These are phyloP conservation scores for Bathynomus jamesi DNA, from an alignment of 1,140 invertebrate genomes.

Conservation along the genomic window DNA sequence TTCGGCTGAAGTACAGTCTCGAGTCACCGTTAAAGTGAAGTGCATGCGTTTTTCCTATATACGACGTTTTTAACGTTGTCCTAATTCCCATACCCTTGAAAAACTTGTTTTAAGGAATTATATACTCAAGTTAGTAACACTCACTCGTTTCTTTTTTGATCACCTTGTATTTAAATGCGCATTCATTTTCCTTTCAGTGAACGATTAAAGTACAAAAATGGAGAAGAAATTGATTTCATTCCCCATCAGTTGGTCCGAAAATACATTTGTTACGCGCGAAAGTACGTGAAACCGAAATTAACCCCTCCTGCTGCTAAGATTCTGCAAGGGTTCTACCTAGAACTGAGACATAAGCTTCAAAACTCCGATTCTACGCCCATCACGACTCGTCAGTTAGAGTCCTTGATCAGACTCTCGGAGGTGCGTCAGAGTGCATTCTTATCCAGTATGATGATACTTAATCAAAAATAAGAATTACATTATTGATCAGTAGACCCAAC, in stretches of 20 bases:
- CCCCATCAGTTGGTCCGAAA: constrained; percentile 69
- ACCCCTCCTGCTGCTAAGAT: constrained; percentile 58
- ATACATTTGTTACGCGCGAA: constrained; percentile 83
- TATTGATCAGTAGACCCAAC: no score
- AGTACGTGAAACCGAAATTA: constrained; percentile 76
- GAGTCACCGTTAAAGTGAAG: no score
- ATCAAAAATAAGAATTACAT: no score
- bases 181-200: constrained; percentile 48
- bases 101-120: no score
- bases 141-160: no score
- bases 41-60: no score
- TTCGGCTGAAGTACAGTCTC: no score
- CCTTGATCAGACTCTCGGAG: constrained; percentile 69
- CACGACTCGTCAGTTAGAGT: constrained; percentile 77
- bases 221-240: constrained; percentile 59
- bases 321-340: constrained; percentile 73
- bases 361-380: constrained; percentile 57
- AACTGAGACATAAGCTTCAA: constrained; percentile 61
- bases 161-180: no score
- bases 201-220: constrained; percentile 53
- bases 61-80: not conserved
- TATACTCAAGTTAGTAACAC: no score
- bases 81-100: not conserved
- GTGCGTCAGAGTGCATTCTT: not conserved
- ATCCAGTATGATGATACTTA: not conserved